Evolutionary conservation across 2,888 invertebrate species (phyloP).

Genomic region (Calameuta filiformis): DNA sequence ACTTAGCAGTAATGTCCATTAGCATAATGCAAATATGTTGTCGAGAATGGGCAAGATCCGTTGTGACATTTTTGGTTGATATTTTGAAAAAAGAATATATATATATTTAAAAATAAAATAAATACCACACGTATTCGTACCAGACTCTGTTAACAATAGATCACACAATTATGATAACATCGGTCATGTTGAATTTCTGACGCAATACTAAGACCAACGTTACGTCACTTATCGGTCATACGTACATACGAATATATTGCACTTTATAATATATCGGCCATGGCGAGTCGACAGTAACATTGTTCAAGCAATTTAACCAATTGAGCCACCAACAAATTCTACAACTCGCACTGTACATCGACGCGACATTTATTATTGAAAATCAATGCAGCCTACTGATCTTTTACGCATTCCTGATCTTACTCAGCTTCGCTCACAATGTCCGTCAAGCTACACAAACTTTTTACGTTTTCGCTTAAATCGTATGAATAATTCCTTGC

Average conservation of each 20-base stretch:
- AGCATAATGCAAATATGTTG: slow-evolving; percentile 19
- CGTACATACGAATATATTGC: background rate
- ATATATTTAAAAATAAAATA: background rate
- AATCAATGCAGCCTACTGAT: background rate
- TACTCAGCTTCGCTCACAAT: background rate
- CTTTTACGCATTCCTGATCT: background rate
- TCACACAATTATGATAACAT: background rate
- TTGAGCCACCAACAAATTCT: background rate
- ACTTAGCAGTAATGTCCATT: slow-evolving; percentile 16
- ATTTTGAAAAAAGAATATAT: background rate
- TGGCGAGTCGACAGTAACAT: background rate
- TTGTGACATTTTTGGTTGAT: background rate
- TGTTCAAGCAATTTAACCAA: background rate
- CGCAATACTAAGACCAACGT: background rate
- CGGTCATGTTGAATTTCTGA: background rate
- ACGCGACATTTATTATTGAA: background rate
- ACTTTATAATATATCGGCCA: background rate
- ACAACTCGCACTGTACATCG: background rate
- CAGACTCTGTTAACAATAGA: background rate
- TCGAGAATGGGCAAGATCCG: background rate
- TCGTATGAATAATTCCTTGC: background rate
- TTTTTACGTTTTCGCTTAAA: background rate
- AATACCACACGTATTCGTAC: no score
- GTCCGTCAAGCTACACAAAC: background rate
- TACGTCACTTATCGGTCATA: background rate